Conservation (phyloP, 2,113 vertebrate species). For the Pluvianellus socialis region DNA sequence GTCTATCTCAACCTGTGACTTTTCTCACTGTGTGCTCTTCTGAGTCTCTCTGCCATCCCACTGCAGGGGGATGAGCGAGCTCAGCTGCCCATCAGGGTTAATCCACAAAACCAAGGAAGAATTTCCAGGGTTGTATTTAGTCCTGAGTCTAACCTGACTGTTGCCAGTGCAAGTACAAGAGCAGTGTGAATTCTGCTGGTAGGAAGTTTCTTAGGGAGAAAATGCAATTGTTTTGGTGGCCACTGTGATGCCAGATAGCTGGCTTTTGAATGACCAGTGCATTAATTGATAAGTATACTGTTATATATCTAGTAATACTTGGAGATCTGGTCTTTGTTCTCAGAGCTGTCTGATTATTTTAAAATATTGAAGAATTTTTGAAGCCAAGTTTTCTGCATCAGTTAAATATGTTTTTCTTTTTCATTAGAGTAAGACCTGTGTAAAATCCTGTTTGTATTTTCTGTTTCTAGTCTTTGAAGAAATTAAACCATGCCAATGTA, state of each 20-base stretch:
- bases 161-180: not conserved
- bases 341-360: not conserved
- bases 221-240: not conserved
- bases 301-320: not conserved
- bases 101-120: not conserved
- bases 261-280: not conserved
- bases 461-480: constrained; percentile 81
- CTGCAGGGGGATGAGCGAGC: not conserved
- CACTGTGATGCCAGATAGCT: not conserved
- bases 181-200: not conserved
- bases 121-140: not conserved
- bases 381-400: not conserved
- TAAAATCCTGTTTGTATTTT: constrained; percentile 30
- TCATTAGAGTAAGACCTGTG: not conserved
- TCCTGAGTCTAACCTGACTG: not conserved
- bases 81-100: not conserved
- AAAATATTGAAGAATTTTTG: not conserved
- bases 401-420: not conserved
- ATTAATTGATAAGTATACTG: not conserved
- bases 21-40: not conserved
- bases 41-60: not conserved
- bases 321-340: not conserved
- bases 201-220: not conserved
- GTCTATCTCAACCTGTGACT: not conserved
- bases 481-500: constrained; percentile 83